These are phyloP conservation scores for Diarsia rubi DNA, from an alignment of 2,888 invertebrate species.

Conservation along the genomic window DNA sequence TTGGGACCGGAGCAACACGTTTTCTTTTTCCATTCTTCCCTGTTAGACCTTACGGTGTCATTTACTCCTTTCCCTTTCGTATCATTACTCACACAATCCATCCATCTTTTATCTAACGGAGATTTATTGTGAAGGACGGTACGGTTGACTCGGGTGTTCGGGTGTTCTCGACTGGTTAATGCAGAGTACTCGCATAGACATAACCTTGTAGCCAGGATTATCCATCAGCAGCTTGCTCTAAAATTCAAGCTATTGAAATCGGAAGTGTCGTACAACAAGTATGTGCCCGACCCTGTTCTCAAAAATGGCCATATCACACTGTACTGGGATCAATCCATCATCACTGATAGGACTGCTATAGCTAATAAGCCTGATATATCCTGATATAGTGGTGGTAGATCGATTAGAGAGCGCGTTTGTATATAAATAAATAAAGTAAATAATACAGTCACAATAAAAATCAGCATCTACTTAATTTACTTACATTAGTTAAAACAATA, in stretches of 20 bases:
- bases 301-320: background rate
- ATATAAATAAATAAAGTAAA: too few species aligned
- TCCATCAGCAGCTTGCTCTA: too few species aligned
- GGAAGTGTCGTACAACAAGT: background rate
- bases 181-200: background rate
- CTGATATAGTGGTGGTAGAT: too few species aligned
- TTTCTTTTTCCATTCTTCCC: too few species aligned
- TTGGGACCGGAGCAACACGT: too few species aligned
- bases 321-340: background rate
- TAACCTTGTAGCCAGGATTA: background rate
- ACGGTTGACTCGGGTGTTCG: background rate
- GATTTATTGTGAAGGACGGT: background rate
- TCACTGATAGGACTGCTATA: background rate
- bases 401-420: background rate
- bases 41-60: too few species aligned
- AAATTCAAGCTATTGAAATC: background rate
- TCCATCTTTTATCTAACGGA: background rate
- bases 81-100: too few species aligned
- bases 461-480: conserved; percentile 62
- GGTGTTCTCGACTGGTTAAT: background rate
- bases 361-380: background rate
- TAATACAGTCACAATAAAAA: background rate
- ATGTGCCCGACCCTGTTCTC: background rate
- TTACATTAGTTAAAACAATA: conserved; percentile 93
- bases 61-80: too few species aligned